Evolutionary conservation across 2,888 invertebrate species (phyloP), one percentile per base, ranked within the genome.

Genomic region (Andricus quercusramuli): DNA sequence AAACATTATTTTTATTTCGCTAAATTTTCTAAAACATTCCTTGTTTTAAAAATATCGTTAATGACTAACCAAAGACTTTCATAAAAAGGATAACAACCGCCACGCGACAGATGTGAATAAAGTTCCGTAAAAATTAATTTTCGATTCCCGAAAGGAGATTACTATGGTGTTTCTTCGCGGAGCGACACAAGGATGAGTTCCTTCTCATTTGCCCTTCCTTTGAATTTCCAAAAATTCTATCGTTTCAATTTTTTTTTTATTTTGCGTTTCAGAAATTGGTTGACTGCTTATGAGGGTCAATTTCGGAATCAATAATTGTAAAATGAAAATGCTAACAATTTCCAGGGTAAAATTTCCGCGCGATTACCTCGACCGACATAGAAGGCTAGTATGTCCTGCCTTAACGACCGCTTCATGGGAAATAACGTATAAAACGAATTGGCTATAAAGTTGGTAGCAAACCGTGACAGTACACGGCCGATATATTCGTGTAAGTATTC

Each of bases 361-460:
- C 81, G 82, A 79, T 82, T 64, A 76, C 65, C 70, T 74, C 78
- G 78, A 68, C 66, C 65, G 32, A 78, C 37, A 59, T n/a, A 78
- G 51, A 44, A 80, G 82, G 78, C 79, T 79, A 78, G 76, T 80
- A 83, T 82, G 82, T 81, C 83, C 81, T 80, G 83, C 78, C 82
- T 81, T 88, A 89, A 89, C 88, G 89, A 88, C 83, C 86, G 82
- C 89, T 90, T 90, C 88, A 88, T 88, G 89, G 86, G 88, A 88
- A 90, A 90, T 90, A 90, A 90, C 88, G 87, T 89, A 90, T 91
- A 90, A 91, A 91, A 91, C 90, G 89, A 91, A 92, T 91, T 90
- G 91, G 88, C 90, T 88, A 89, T 91, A 92, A 91, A 92, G 88
- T 83, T 84, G 86, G 85, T 87, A 89, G 87, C 88, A 85, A 85